Evolutionary conservation across 1,140 invertebrate genomes (phyloP).

Genomic region (Pseudomyrmex cubaensis): DNA sequence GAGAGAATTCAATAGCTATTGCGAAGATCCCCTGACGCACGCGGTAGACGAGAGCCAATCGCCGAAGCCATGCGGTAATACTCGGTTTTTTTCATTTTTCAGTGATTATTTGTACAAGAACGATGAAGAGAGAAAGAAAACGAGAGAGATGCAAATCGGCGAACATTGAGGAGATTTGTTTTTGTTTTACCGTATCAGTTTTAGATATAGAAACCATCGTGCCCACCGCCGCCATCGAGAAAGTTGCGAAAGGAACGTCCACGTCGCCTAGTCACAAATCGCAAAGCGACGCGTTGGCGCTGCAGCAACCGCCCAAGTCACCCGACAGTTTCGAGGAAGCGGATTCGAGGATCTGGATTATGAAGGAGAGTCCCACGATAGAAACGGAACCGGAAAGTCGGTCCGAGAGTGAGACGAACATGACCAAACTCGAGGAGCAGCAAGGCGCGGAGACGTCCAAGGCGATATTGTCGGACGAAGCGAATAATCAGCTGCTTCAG

Average conservation of each 20-base stretch:
- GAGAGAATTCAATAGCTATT: conserved; percentile 80
- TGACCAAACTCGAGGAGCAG: conserved; percentile 47
- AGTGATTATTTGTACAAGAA: neutral
- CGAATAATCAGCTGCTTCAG: conserved; percentile 78
- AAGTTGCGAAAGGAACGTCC: conserved; percentile 65
- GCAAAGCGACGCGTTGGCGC: conserved; percentile 50
- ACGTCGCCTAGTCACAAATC: conserved; percentile 58
- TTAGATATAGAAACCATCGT: conserved; percentile 77
- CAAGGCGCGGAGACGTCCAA: conserved; percentile 62
- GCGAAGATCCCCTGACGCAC: conserved; percentile 75
- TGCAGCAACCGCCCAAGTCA: conserved; percentile 65
- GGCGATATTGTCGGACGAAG: conserved; percentile 76
- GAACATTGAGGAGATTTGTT: no score
- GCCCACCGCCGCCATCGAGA: conserved; percentile 67
- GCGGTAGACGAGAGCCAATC: conserved; percentile 73
- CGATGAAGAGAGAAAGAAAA: neutral
- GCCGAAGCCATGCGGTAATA: conserved; percentile 74
- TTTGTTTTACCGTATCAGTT: conserved; percentile 58
- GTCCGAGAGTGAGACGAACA: conserved; percentile 74
- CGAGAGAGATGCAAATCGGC: neutral
- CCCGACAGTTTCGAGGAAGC: conserved; percentile 71
- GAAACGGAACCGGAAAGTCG: conserved; percentile 73
- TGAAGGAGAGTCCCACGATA: conserved; percentile 60
- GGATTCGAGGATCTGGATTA: conserved; percentile 77
- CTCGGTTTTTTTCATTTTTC: neutral